A percentile compares a stretch with the other conserved stretches of the same genome.
Evolutionary conservation across 2,888 invertebrate genomes (phyloP).

Genomic region (Synergus japonicus): DNA sequence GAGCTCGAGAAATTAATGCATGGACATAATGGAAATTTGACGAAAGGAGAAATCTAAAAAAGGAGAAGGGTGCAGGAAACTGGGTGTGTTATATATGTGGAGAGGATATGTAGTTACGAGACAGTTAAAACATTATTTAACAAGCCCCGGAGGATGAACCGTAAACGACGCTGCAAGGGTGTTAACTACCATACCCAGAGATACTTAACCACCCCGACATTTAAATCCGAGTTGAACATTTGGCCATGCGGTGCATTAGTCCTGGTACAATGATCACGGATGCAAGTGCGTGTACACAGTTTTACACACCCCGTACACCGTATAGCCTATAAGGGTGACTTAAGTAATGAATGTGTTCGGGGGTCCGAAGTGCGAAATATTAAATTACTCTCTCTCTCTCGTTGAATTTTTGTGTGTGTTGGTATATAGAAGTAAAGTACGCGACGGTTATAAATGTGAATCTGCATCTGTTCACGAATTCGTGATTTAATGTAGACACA

Average conservation of each 20-base stretch:
- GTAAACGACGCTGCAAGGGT: conserved; percentile 59
- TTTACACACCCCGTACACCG: conserved; percentile 54
- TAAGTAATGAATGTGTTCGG: conserved; percentile 67
- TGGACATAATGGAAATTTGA: background rate
- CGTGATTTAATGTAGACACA: background rate
- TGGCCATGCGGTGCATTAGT: conserved; percentile 72
- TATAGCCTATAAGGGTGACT: conserved; percentile 59
- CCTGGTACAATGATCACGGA: conserved; percentile 71
- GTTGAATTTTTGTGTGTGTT: conserved; percentile 5
- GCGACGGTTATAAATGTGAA: background rate
- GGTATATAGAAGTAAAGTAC: background rate
- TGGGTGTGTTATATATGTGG: background rate
- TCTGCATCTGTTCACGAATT: conserved; percentile 12
- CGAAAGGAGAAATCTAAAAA: background rate
- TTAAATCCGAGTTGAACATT: conserved; percentile 74
- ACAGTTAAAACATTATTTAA: conserved; percentile 62
- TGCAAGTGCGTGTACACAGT: conserved; percentile 48
- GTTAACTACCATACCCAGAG: conserved; percentile 65
- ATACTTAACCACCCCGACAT: conserved; percentile 66
- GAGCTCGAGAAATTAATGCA: conserved; percentile 28
- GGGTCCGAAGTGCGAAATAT: conserved; percentile 52
- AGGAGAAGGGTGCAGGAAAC: conserved; percentile 17
- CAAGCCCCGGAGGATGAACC: conserved; percentile 60
- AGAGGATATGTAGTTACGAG: conserved; percentile 47
- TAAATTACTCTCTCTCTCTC: conserved; percentile 16